phyloP scores from a whole-genome alignment of 2,113 vertebrate genomes.

The Xenus cinereus region DNA sequence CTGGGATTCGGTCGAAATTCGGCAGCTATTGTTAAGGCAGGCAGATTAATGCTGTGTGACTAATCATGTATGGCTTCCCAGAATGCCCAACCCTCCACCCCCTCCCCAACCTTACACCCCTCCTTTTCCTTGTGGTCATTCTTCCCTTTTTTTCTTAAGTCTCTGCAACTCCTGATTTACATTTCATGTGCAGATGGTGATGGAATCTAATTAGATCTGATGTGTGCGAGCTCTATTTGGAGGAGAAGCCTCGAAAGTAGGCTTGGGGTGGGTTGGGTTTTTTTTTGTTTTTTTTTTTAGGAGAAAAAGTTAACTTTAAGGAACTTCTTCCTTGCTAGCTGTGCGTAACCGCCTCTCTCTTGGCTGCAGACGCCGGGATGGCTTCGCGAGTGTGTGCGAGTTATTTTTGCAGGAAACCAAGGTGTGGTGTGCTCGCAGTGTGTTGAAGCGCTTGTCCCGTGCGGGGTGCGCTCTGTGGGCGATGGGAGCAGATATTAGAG shows the following conservation, averaged over 20 bases:
- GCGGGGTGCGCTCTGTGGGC: neutral
- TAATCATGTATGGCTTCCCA: conserved; percentile 97
- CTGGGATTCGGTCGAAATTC: conserved; percentile 94
- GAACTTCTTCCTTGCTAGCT: neutral
- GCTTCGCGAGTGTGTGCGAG: neutral
- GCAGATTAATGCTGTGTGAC: conserved; percentile 98
- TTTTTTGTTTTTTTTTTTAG: neutral
- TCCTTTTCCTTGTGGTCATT: conserved; percentile 69
- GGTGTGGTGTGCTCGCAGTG: neutral
- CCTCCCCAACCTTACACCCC: conserved; percentile 71
- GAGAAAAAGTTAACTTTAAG: conserved; percentile 54
- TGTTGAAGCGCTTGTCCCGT: neutral
- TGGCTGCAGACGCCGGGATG: neutral
- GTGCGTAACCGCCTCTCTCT: neutral
- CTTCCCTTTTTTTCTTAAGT: conserved; percentile 69
- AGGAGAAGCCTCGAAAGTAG: conserved; percentile 50
- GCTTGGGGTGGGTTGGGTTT: neutral
- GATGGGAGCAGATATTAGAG: neutral
- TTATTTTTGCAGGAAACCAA: neutral
- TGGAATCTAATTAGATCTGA: conserved; percentile 81
- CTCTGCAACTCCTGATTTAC: conserved; percentile 53
- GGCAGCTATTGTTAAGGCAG: conserved; percentile 87
- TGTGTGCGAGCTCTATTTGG: conserved; percentile 68
- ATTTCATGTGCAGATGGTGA: conserved; percentile 79
- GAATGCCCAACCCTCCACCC: conserved; percentile 79